Evolutionary conservation across 2,797 vertebrate genomes (phyloP), one percentile per base, ranked within the genome.

Genomic region (Dendrocincla fuliginosa): DNA sequence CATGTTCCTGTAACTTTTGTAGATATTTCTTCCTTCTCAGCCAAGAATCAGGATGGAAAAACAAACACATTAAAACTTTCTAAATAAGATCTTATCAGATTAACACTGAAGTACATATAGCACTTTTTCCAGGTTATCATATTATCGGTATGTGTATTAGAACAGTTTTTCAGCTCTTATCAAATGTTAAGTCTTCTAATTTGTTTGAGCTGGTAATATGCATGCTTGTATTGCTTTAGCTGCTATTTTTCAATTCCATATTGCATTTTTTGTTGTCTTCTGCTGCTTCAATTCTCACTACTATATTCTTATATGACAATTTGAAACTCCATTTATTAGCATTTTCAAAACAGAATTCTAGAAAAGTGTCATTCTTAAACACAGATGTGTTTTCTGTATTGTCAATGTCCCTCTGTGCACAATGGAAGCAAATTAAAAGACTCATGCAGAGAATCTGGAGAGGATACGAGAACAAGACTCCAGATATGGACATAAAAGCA

Each of bases 261-360:
- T 49, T 87, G 6, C 23, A 46, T 44, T 16, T 71, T 0, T 0
- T 49, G 32, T n/a, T 3, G 2, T 90, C 42, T 69, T 71, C 33
- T 84, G 10, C 17, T 37, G 12, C 35, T 84, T 71, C 24, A 81
- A 9, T 80, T 94, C 64, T 80, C 25, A 25, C n/a, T 53, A 32
- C 22, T 71, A 9, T 64, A 33, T 55, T 81, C 16, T 25, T 71
- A 20, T 42, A 50, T 33, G 39, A 1, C 13, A 71, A 11, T 33
- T 37, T 50, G 35, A 76, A 90, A 68, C 74, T 46, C 49, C 7
- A 20, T 9, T 16, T 94, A 56, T 9, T 59, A 79, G 3, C 3
- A 50, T 57, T 79, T 20, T 55, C 20, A 75, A 82, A 87, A 69
- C 7, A 59, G 13, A 74, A 71, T 12, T 63, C n/a, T 84, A 44